Evolutionary conservation across 2,113 vertebrate genomes (phyloP).

Genomic region (Mesitornis unicolor): DNA sequence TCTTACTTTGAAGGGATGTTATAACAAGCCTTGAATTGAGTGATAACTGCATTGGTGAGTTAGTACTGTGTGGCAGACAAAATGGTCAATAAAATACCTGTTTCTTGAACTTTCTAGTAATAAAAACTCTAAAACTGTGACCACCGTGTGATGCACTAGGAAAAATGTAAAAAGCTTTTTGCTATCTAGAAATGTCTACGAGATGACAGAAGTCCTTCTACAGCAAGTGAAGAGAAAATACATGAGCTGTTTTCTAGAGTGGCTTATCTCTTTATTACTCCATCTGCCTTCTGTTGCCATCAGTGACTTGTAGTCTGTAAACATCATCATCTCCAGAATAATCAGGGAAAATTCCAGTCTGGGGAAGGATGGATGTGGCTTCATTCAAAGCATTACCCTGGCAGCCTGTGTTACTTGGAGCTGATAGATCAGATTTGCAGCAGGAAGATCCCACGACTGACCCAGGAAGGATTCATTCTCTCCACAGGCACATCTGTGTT

Average conservation of each 20-base stretch:
- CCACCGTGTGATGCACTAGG: not conserved
- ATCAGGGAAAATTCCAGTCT: rapidly evolving
- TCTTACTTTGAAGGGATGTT: not conserved
- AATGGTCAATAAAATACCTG: not conserved
- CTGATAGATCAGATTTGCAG: not conserved
- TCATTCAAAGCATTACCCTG: not conserved
- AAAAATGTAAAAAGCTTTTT: not conserved
- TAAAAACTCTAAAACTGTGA: not conserved
- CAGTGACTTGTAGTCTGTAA: not conserved
- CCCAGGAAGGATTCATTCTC: not conserved
- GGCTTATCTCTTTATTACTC: not conserved
- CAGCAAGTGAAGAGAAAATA: not conserved
- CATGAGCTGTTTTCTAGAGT: not conserved
- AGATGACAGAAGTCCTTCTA: not conserved
- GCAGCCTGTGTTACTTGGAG: not conserved
- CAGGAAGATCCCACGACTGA: not conserved
- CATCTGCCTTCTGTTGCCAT: not conserved
- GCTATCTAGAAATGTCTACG: not conserved
- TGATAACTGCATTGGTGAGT: not conserved
- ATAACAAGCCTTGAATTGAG: not conserved
- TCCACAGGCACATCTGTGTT: not conserved
- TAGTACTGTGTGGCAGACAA: not conserved
- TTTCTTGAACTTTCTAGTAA: not conserved
- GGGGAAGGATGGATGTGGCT: not conserved
- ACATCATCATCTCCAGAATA: not conserved